Conservation (phyloP, 2,888 invertebrate genomes). For the Xanthia icteritia region DNA sequence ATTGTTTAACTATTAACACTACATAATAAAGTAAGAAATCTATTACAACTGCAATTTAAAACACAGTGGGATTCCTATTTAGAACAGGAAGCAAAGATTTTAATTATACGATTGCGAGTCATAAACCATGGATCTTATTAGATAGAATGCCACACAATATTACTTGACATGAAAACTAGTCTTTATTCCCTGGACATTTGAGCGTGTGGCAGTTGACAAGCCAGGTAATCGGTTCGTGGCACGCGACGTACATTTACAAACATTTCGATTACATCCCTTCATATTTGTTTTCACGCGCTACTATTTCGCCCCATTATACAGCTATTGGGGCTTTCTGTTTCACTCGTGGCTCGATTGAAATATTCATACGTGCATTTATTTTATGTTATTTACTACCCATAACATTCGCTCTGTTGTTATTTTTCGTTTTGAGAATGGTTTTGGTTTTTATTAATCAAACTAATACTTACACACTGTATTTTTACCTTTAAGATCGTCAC, state of each 20-base stretch:
- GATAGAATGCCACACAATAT: slow-evolving; percentile 35
- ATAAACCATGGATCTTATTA: slow-evolving; percentile 51
- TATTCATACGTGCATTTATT: slow-evolving; percentile 41
- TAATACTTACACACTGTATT: background rate
- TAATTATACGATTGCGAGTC: slow-evolving; percentile 40
- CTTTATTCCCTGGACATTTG: slow-evolving; percentile 68
- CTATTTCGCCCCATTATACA: slow-evolving; percentile 78
- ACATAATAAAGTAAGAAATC: slow-evolving; percentile 17
- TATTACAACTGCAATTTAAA: slow-evolving; percentile 2
- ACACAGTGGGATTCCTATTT: slow-evolving; percentile 12
- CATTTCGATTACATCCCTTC: slow-evolving; percentile 86
- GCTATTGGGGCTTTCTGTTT: slow-evolving; percentile 61
- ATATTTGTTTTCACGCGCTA: slow-evolving; percentile 84
- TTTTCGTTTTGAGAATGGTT: slow-evolving; percentile 26
- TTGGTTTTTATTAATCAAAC: background rate
- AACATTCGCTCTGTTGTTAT: slow-evolving; percentile 26
- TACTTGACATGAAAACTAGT: slow-evolving; percentile 66
- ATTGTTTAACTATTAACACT: background rate
- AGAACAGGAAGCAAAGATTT: slow-evolving; percentile 45
- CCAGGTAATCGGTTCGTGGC: slow-evolving; percentile 82
- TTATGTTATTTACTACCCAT: slow-evolving; percentile 29
- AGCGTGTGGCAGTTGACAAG: slow-evolving; percentile 67
- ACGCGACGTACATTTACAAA: slow-evolving; percentile 88
- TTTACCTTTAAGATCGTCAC: too few species aligned
- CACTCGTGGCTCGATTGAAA: slow-evolving; percentile 56